Base-by-base conservation (phyloP, 2,888 invertebrate species). In the Mystacides longicornis region DNA sequence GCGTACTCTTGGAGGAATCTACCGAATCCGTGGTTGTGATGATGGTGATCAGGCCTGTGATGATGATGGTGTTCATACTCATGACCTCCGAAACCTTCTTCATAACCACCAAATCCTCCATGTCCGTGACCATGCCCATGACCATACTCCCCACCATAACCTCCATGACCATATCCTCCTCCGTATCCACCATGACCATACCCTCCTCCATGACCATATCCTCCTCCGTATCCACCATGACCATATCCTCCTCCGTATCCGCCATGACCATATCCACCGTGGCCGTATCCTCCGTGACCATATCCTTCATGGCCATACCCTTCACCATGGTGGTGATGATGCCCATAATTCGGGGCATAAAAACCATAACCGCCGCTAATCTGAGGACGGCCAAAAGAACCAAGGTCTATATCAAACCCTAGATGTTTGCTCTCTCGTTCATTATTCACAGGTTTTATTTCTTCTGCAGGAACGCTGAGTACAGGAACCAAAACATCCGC, bases 21-120 rank as follows among this genome's bases (percentile, higher is more conserved):
- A 18, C 56, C 56, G 37, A 27, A 52, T 16, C 52, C 52, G 20
- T 52, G 45, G 51, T 54, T 23, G n/a, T 54, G 53, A n/a, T n/a
- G n/a, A n/a, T n/a, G 18, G 11, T 31, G 49, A 21, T 50, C 7
- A 43, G 5, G 5, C 16, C 43, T 18, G 16, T 51, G 22, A 21
- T 52, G 46, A n/a, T 21, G 31, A 22, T 22, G 23, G 42, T 53
- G 16, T 3, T 45, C 37, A 33, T 33, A 31, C 16, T 47, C 55
- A 20, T 47, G 48, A 23, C 42, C 48, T 16, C 42, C 47, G 22
- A 31, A 50, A 0, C 45, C 49, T 7, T 45, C 54, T 23, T 54
- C 22, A 16, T 49, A 49, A 21, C 23, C 5, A n/a, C 42, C 49
- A 9, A 23, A 18, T 5, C 46, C 50, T 14, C 23, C 42, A 9